These are phyloP conservation scores for Aurelia aurita complex sp. Pacific DNA, from an alignment of 30 jellyfish, hydroid and myxozoan species.

Conservation along the genomic window DNA sequence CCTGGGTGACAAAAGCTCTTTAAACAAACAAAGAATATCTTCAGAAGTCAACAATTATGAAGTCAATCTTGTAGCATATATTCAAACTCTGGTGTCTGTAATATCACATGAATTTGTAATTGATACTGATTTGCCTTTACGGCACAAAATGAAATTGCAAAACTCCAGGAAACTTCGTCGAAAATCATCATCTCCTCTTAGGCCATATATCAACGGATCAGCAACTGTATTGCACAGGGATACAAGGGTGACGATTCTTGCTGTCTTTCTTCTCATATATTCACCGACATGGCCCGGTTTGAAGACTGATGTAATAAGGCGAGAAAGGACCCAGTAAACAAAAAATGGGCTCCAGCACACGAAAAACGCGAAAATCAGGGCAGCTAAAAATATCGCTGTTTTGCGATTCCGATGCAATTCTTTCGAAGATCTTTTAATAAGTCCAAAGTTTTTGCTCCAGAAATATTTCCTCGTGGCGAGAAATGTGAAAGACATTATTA, in stretches of 20 bases:
- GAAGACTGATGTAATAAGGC: not conserved
- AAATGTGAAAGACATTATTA: slow-evolving; percentile 12
- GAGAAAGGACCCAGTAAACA: slow-evolving; percentile 30
- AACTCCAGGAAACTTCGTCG: not conserved
- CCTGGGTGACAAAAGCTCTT: no score
- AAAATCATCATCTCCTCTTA: slow-evolving; percentile 15
- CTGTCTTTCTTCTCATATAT: slow-evolving; percentile 1
- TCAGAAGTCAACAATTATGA: no score
- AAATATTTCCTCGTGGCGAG: slow-evolving; percentile 20
- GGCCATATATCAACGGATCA: slow-evolving; percentile 42
- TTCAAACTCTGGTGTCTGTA: no score
- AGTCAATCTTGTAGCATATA: no score
- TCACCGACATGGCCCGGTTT: slow-evolving; percentile 21
- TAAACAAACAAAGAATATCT: no score
- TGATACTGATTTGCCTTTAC: not conserved
- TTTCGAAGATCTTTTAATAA: not conserved
- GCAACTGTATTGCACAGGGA: slow-evolving; percentile 26
- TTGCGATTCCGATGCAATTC: not conserved
- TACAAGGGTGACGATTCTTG: not conserved
- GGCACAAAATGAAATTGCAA: not conserved
- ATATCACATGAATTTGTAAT: no score
- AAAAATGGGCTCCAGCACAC: slow-evolving; percentile 23
- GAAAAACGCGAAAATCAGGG: slow-evolving; percentile 19
- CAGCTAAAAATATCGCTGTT: slow-evolving; percentile 6
- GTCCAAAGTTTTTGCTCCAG: slow-evolving; percentile 14